Evolutionary conservation across 2,797 vertebrate genomes (phyloP).

Genomic region (Darevskia nairensis): DNA sequence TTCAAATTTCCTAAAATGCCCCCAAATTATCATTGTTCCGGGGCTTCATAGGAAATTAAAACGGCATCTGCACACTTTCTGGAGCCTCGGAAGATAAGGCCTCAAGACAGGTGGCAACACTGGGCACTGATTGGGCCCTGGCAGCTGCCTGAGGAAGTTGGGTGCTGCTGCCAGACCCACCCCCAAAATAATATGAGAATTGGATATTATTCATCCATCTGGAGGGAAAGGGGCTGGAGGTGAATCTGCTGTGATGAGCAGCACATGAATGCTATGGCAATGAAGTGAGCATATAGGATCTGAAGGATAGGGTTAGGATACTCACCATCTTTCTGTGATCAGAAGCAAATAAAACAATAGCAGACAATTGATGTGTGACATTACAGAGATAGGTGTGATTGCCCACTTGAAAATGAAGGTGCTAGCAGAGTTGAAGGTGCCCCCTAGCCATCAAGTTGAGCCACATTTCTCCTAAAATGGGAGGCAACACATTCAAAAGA

Average conservation of each 20-base stretch:
- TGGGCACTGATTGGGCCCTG: too few species aligned
- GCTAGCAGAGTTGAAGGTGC: not conserved
- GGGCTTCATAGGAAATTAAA: too few species aligned
- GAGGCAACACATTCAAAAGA: not conserved
- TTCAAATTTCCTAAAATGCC: not conserved
- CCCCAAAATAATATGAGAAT: too few species aligned
- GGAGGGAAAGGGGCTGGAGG: not conserved
- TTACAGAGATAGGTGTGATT: not conserved
- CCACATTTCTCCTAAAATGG: not conserved
- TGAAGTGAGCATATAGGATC: not conserved
- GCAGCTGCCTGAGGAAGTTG: too few species aligned
- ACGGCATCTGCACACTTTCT: too few species aligned
- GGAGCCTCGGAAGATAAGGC: too few species aligned
- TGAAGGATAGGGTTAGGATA: not conserved
- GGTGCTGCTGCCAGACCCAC: too few species aligned
- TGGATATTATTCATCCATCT: too few species aligned
- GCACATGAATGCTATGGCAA: not conserved
- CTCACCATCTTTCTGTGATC: not conserved
- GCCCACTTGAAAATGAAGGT: not conserved
- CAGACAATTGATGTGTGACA: not conserved
- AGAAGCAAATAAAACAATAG: not conserved
- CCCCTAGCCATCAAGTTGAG: not conserved
- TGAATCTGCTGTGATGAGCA: not conserved
- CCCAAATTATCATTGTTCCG: not conserved
- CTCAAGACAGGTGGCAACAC: too few species aligned